Evolutionary conservation across 2,888 invertebrate genomes (phyloP), one percentile per base, ranked within the genome.

Genomic region (Crocallis elinguaria): DNA sequence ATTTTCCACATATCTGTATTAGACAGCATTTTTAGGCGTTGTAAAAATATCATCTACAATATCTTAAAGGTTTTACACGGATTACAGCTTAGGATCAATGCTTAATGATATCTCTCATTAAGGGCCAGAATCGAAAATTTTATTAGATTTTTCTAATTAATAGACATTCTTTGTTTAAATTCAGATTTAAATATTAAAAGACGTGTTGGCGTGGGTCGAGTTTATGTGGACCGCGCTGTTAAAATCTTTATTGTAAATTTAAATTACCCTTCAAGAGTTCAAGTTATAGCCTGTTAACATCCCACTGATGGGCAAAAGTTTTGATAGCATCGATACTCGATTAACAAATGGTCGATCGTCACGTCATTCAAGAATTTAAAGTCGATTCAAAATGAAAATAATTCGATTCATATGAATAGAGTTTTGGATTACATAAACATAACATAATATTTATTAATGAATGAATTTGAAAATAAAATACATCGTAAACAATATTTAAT

Each of bases 111-210:
- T 30, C 37, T 51, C 46, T 63, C 69, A 72, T 74, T 68, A 73
- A 65, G 57, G 58, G 57, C 49, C 59, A 62, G 66, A 70, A 69
- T 66, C 66, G 65, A 71, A 73, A 69, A 66, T 67, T 56, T 62
- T 60, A 14, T 14, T 48, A 16, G 19, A 23, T 19, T 27, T 29
- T 55, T 39, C 58, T 64, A 66, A 69, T 72, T 66, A 65, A 67
- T 57, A 56, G 46, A 19, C 48, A 66, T 65, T 64, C 60, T 69
- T 67, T 63, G 61, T 69, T 66, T 62, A 52, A 29, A 57, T 48
- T 57, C 54, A 17, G 45, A 53, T 60, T 61, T 49, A 21, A 62
- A 67, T 63, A 51, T 51, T 29, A 43, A 52, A 61, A 56, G 32
- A 30, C 14, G 21, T 19, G 52, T 12, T 9, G 23, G 50, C 54